phyloP scores from a whole-genome alignment of 2,888 invertebrate species.

The Andrena bucephala region DNA sequence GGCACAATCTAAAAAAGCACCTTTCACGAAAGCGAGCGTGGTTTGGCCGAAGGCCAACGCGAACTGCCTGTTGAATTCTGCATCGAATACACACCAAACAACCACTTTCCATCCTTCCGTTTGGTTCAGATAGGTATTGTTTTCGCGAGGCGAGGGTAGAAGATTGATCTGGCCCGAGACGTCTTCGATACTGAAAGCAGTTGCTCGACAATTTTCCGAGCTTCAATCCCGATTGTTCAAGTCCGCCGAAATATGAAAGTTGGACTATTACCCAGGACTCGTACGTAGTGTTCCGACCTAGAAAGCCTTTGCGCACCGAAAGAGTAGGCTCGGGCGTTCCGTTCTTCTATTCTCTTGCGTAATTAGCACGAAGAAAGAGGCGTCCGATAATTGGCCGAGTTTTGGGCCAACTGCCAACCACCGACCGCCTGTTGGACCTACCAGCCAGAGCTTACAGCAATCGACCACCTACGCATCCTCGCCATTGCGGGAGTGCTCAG shows the following conservation, averaged over 20 bases:
- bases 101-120: conserved; percentile 22
- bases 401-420: conserved; percentile 68
- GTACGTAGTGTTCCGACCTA: too few species aligned
- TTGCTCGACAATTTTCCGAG: too few species aligned
- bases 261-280: too few species aligned
- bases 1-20: conserved; percentile 31
- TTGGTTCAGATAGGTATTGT: conserved; percentile 22
- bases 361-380: conserved; percentile 42
- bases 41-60: conserved; percentile 62
- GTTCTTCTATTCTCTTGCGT: background rate
- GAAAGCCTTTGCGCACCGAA: too few species aligned
- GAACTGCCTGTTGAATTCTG: conserved; percentile 66
- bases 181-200: background rate
- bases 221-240: too few species aligned
- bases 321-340: too few species aligned
- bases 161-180: background rate
- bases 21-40: conserved; percentile 26
- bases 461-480: background rate
- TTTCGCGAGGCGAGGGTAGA: conserved; percentile 1
- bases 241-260: too few species aligned
- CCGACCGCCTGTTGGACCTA: conserved; percentile 64
- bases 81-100: conserved; percentile 13
- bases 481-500: background rate
- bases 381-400: conserved; percentile 65
- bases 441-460: background rate